Conservation (phyloP, 1,140 invertebrate species). For the Meloidogyne chitwoodi region DNA sequence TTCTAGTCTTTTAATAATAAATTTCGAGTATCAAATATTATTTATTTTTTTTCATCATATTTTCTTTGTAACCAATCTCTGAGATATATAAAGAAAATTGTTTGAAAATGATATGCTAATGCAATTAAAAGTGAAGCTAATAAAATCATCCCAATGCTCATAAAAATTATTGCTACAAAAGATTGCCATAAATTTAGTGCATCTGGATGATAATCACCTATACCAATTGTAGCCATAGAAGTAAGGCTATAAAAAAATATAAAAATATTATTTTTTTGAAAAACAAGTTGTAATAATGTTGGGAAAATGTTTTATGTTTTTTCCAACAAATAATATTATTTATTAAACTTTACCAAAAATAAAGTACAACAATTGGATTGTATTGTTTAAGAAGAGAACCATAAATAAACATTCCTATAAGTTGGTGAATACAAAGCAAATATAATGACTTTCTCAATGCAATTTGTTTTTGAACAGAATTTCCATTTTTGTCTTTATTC, state of each 20-base stretch:
- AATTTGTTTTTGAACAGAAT: neutral
- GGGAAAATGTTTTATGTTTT: too few species aligned
- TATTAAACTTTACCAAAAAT: constrained; percentile 1
- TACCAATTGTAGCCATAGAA: constrained; percentile 18
- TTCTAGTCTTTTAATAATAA: neutral
- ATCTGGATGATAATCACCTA: constrained; percentile 17
- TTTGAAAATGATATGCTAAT: constrained; percentile 19
- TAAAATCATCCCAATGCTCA: constrained; percentile 1
- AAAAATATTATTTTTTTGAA: neutral
- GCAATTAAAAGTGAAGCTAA: constrained; percentile 12
- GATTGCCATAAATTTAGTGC: neutral
- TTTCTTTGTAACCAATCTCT: neutral
- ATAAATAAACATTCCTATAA: constrained; percentile 1
- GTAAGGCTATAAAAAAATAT: neutral
- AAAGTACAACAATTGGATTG: neutral
- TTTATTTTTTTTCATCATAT: neutral
- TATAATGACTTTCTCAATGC: neutral
- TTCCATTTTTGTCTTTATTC: neutral
- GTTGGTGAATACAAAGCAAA: constrained; percentile 9
- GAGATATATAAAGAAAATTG: constrained; percentile 6
- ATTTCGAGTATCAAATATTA: neutral
- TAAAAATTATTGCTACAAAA: constrained; percentile 7
- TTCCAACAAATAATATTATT: neutral
- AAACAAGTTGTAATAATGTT: neutral
- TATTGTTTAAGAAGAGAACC: constrained; percentile 12